Evolutionary conservation across 2,888 invertebrate genomes (phyloP), one percentile per base, ranked within the genome.

Genomic region (Epinotia brunnichana): DNA sequence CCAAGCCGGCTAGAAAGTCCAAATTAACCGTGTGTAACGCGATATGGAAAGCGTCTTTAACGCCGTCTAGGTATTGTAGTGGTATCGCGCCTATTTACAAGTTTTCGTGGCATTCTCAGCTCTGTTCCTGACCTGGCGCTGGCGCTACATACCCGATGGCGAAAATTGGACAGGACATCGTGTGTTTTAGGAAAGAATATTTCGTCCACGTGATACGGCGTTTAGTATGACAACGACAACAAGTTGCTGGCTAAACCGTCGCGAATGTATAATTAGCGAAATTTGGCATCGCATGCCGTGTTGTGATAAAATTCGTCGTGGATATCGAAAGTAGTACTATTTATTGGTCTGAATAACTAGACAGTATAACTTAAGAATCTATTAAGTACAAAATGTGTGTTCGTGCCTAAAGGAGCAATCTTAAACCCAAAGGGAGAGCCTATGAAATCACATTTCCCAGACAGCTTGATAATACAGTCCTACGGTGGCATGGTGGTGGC

Each of bases 401-500:
- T n/a, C 2, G 4, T 48, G 48, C n/a, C n/a, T 48, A 48, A n/a
- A 5, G 48, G n/a, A 48, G 48, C 48, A 48, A 13, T 48, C 48
- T n/a, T 7, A 5, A 48, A 13, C n/a, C 48, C 48, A 48, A 48
- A 48, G 48, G 48, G 4, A n/a, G 60, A 41, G 19, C 4, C n/a
- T 21, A 48, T 24, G 21, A 53, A 64, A 39, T 21, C 53, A 17
- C 13, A 53, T 35, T 35, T 3, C n/a, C 53, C 39, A 21, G 54
- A 13, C 54, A 15, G 41, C 13, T 56, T 13, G 62, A 62, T 29
- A 69, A 54, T n/a, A 41, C 44, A 54, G 44, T 60, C 64, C 69
- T 61, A 59, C 48, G 56, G 35, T 53, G 57, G 9, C 53, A 51
- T 44, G 82, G 70, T 87, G 86, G 86, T 89, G 90, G 79, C 74